These are phyloP conservation scores for Lathronympha strigana DNA, from an alignment of 2,888 invertebrate species.

Conservation along the genomic window DNA sequence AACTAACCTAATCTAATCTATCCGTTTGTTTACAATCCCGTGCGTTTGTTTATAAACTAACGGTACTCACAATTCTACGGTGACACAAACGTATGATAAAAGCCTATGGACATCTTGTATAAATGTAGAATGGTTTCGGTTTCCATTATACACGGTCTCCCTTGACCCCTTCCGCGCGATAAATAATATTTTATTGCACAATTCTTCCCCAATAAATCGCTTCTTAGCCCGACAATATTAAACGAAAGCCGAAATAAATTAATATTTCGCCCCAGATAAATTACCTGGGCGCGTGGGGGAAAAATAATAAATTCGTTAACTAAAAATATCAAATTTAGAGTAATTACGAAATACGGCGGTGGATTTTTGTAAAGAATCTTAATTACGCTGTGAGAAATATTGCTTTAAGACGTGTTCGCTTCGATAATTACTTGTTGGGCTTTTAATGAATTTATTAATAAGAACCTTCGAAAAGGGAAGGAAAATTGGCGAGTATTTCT, in stretches of 20 bases:
- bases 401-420: constrained; percentile 28
- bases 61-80: too few species aligned
- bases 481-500: too few species aligned
- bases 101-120: too few species aligned
- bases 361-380: constrained; percentile 38
- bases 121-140: too few species aligned
- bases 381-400: constrained; percentile 32
- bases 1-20: too few species aligned
- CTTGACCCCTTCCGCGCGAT: constrained; percentile 24
- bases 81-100: too few species aligned
- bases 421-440: constrained; percentile 29
- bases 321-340: constrained; percentile 39
- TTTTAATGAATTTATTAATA: constrained; percentile 20
- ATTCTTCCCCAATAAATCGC: constrained; percentile 37
- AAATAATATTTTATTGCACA: constrained; percentile 38
- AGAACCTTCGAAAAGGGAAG: too few species aligned
- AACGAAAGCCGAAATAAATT: constrained; percentile 38
- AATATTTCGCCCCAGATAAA: constrained; percentile 39
- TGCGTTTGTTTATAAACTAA: too few species aligned
- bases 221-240: constrained; percentile 38
- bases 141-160: background rate
- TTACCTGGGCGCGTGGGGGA: constrained; percentile 37
- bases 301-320: constrained; percentile 39
- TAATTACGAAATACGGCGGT: constrained; percentile 37
- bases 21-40: too few species aligned